Base-by-base conservation (phyloP, 2,797 vertebrate species). In the Taenioides sp. region DNA sequence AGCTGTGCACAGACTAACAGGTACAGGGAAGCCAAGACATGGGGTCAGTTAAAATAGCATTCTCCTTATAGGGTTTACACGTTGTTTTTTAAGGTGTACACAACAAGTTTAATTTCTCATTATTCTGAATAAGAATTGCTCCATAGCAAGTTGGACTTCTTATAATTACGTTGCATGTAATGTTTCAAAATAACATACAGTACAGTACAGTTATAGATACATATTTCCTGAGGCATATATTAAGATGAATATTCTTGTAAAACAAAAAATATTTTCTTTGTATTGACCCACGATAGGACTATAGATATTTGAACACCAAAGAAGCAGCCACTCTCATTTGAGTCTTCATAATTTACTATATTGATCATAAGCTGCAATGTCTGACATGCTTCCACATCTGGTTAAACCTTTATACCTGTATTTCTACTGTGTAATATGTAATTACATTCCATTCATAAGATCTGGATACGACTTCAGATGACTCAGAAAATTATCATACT, bases 1-100 rank as follows among this genome's bases (percentile, higher is more conserved):
- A 10, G 4, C 55, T 37, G 34, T 40, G 72, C 57, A 77, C 79
- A 77, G n/a, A 3, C 54, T 23, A 60, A 80, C 74, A 77, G 74
- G 69, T 66, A 67, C 20, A 40, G 1, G 63, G 16, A 47, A 40
- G 20, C 10, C 7, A 55, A 57, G 43, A 47, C 43, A 47, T n/a
- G 18, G 18, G 18, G 50, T 7, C 52, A 54, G n/a, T 54, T 6
- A 54, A n/a, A 9, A 54, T n/a, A 54, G n/a, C 52, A 22, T n/a
- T 54, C 43, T 47, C 43, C 43, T 2, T 47, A 4, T 47, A 17
- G 43, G 12, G 43, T 47, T 47, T 47, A 16, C 12, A 47, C 16
- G 43, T 47, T 47, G 43, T 43, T 43, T 43, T 11, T 43, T 43
- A 12, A 43, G 3, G 14, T 16, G 14, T 47, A 16, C 43, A 47